Evolutionary conservation across 2,113 vertebrate species (phyloP).

Genomic region (Heterocephalus glaber): DNA sequence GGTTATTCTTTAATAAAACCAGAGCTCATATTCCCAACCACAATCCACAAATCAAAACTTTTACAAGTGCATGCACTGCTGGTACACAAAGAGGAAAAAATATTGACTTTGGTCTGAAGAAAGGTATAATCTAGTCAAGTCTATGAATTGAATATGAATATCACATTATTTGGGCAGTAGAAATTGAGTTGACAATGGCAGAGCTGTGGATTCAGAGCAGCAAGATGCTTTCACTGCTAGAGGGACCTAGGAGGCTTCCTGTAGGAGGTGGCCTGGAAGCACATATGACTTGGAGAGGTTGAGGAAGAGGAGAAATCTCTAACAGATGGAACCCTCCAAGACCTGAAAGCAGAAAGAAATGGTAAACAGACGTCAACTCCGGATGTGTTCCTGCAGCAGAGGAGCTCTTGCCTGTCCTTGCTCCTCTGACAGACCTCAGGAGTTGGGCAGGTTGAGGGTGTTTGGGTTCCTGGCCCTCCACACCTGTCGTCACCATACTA

Average conservation of each 20-base stretch:
- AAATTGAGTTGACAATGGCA: neutral
- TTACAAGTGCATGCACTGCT: neutral
- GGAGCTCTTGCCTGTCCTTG: no score
- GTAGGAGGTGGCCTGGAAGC: neutral
- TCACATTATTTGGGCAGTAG: neutral
- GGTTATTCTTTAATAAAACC: neutral
- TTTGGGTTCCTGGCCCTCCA: neutral
- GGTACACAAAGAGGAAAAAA: neutral
- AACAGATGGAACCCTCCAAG: neutral
- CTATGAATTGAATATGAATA: neutral
- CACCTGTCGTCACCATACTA: neutral
- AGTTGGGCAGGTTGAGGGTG: neutral
- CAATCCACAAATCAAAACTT: neutral
- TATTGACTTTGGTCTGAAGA: neutral
- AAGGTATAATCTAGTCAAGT: neutral
- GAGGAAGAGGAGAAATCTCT: neutral
- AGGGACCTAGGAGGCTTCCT: neutral
- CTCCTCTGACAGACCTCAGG: neutral
- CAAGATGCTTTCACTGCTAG: neutral
- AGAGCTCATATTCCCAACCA: neutral
- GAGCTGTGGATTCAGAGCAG: neutral
- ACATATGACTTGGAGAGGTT: neutral
- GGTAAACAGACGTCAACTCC: neutral
- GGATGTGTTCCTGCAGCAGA: neutral
- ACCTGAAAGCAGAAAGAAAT: neutral